Evolutionary conservation across 2,888 invertebrate genomes (phyloP), one percentile per base, ranked within the genome.

Genomic region (Xestia xanthographa): DNA sequence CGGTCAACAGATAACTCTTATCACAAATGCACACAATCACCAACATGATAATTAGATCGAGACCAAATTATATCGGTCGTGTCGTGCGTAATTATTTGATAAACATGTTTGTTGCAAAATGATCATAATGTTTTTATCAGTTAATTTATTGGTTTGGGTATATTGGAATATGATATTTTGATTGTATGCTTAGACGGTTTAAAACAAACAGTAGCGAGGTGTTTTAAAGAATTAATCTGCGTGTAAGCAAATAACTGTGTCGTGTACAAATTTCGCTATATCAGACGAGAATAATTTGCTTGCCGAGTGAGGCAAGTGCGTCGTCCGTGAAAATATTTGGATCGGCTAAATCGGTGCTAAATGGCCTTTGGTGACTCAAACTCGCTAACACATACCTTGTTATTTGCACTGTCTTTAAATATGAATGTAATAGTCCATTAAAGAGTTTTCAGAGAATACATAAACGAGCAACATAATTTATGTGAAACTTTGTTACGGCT

Each of bases 241-340:
- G 14, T 72, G 48, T 66, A 60, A 53, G 79, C 60, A 53, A 60
- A 78, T 72, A 80, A 60, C 12, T 71, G 60, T 73, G 62, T 80
- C 58, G 38, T 66, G 66, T 75, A 72, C 72, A 79, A 67, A 77
- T 81, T 76, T 82, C 75, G 50, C 77, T 79, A 80, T 68, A 82
- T 79, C 68, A 66, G 80, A 77, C 80, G 82, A 82, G 79, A 88
- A 87, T 88, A 85, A 88, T 90, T 89, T 85, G 88, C 85, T 63
- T 88, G 83, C 85, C 85, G 87, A 87, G 88, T 87, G 90, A 90
- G 88, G 91, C 91, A 92, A 94, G 94, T 91, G 94, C 94, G 94
- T 90, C 94, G 94, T 89, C 94, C 95, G 93, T 94, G 94, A 94
- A 95, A 95, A 94, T 95, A 95, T 95, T 95, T 93, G 93, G 94